These are phyloP conservation scores for Fulmarus glacialis DNA, from an alignment of 2,113 vertebrate genomes.

Conservation along the genomic window DNA sequence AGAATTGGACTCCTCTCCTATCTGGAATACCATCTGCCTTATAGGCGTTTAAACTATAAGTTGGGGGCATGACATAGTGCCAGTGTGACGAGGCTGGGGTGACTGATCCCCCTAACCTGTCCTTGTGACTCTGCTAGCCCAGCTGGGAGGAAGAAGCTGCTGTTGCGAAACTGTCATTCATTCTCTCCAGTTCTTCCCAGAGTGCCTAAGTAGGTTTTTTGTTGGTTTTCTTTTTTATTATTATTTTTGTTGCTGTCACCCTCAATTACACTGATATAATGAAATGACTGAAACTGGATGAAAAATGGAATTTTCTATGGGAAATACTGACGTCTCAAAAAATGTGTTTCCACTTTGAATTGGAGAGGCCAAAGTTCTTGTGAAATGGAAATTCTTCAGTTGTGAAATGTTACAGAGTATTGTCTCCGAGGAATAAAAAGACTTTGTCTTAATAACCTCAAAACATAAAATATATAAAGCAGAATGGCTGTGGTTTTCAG, in stretches of 20 bases:
- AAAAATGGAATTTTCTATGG: background rate
- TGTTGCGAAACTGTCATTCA: background rate
- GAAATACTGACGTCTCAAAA: background rate
- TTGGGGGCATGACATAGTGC: no score
- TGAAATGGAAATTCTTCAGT: slow-evolving; percentile 15
- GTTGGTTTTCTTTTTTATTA: background rate
- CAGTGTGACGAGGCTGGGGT: background rate
- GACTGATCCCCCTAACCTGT: background rate
- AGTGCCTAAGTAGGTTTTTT: background rate
- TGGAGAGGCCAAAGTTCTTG: slow-evolving; percentile 34
- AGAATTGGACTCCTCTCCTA: background rate
- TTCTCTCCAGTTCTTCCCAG: background rate
- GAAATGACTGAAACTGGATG: background rate
- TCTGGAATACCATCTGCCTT: background rate
- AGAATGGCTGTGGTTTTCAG: background rate
- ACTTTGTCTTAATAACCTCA: slow-evolving; percentile 18
- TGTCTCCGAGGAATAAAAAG: background rate
- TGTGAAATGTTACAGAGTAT: slow-evolving; percentile 28
- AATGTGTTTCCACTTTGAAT: background rate
- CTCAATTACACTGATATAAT: background rate
- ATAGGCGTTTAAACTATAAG: background rate
- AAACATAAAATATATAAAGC: slow-evolving; percentile 38
- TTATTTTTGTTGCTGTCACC: background rate
- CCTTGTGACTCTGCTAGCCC: background rate
- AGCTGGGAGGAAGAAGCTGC: background rate